Base-by-base conservation (phyloP, 2,797 vertebrate species). In the Bradypodion ventrale region DNA sequence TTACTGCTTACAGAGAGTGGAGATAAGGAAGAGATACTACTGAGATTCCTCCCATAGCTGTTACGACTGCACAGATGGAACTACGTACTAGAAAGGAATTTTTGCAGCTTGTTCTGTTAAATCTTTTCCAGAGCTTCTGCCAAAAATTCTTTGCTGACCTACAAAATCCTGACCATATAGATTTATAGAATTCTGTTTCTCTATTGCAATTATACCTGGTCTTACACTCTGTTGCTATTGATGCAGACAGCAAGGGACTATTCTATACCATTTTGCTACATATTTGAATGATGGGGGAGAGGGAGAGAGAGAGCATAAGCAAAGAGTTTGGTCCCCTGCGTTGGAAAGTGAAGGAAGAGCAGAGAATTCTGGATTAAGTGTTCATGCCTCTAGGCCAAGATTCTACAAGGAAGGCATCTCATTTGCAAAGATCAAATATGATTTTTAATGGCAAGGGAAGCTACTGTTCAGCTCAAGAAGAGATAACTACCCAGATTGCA, bases 401-500 rank as follows among this genome's bases (percentile, higher is more conserved):
- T 80, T 63, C 65, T 44, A 66, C 46, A 63, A 69, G 56, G n/a
- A 32, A 69, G 27, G 65, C 70, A 76, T 82, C 69, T 66, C 10
- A 63, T 9, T 80, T 69, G 63, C 40, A 27, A 75, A 46, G 52
- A 65, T 10, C 66, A 62, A 74, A 8, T 19, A 42, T 74, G 21
- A n/a, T n/a, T 80, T 80, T 80, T 75, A 59, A 78, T 56, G 69
- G 65, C 63, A 75, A 46, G 40, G 44, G n/a, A 79, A 79, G 62
- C 49, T 27, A 60, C 32, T 78, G 46, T 49, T 74, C 27, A 52
- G 42, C 62, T 80, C 46, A 35, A 66, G 23, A 75, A 59, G 8
- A 75, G 15, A 85, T 75, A 46, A 40, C 32, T 49, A 42, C 56
- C 25, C n/a, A 23, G 42, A 65, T 19, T n/a, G 1, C 23, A 59